Conservation (phyloP, 2,888 invertebrate species). For the Craniophora ligustri region DNA sequence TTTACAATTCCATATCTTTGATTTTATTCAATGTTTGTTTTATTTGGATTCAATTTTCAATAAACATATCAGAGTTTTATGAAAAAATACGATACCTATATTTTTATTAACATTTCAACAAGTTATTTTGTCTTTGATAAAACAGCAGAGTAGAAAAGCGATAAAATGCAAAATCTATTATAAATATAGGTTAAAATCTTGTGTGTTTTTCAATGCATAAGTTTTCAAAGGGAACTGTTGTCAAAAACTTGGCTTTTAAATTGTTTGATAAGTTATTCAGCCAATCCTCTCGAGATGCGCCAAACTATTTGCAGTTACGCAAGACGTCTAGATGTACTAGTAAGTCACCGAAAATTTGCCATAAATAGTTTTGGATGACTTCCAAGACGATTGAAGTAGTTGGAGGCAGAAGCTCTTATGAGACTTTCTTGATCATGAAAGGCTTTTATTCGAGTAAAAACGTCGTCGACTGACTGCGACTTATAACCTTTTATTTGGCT, state of each 20-base stretch:
- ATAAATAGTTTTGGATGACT: slow-evolving; percentile 77
- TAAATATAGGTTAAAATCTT: slow-evolving; percentile 7
- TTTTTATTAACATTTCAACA: too few relatives aligned
- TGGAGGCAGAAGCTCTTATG: slow-evolving; percentile 59
- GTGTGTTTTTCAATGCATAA: slow-evolving; percentile 16
- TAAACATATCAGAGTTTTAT: too few relatives aligned
- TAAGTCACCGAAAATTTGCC: slow-evolving; percentile 65
- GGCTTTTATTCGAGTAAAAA: slow-evolving; percentile 61
- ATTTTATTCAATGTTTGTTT: slow-evolving; percentile 24
- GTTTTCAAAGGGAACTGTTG: slow-evolving; percentile 13
- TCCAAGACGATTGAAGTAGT: slow-evolving; percentile 69
- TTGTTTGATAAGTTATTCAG: slow-evolving; percentile 38
- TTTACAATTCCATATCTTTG: slow-evolving; percentile 42
- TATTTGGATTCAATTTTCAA: slow-evolving; percentile 13
- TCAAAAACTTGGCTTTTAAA: slow-evolving; percentile 54
- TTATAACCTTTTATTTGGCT: slow-evolving; percentile 17
- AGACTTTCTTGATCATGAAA: slow-evolving; percentile 68
- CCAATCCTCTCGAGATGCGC: slow-evolving; percentile 33
- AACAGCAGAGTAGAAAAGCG: neutral
- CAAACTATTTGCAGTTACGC: slow-evolving; percentile 61
- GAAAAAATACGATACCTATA: too few relatives aligned
- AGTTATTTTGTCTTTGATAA: too few relatives aligned
- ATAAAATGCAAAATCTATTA: neutral
- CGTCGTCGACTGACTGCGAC: slow-evolving; percentile 14
- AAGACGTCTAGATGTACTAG: slow-evolving; percentile 59